Evolutionary conservation across 2,888 invertebrate species (phyloP), one percentile per base, ranked within the genome.

Genomic region (Caenorhabditis virilis): DNA sequence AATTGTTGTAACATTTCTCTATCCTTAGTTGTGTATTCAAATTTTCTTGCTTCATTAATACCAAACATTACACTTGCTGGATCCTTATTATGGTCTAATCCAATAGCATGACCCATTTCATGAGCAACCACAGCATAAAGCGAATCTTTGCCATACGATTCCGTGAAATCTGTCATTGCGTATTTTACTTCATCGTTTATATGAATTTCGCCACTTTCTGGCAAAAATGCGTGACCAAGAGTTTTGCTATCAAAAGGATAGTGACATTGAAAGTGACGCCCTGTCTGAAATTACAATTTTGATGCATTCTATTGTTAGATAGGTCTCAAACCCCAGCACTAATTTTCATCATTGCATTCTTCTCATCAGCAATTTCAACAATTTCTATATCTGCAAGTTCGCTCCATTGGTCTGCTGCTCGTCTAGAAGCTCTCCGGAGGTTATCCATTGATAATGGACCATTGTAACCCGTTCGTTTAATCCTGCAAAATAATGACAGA

Each of bases 21-120:
- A 53, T 66, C 66, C 47, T 50, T 52, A 2, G 47, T 23, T 18
- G 66, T 66, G 35, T 60, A 66, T 23, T 35, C 35, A 56, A 57
- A 66, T 22, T 25, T n/a, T 25, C 66, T 26, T 1, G 56, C 51
- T 9, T 47, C 49, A 25, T 66, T 60, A 39, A 60, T 60, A 3
- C 60, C 66, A 42, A 53, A 66, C 66, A 66, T 66, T 3, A 66
- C 38, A 45, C 60, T 61, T 13, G 57, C 35, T 11, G 27, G 39
- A 9, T 66, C 60, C 13, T 56, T 36, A 57, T 53, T 60, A 47
- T 66, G 66, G 38, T 53, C 47, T 41, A 66, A 66, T 25, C 66
- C 66, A 6, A 66, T 42, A 26, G 66, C 55, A 39, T 66, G 66
- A 23, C 66, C 66, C 60, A 66, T 66, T 30, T 66, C 66, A 30